Conservation (phyloP, 2,888 invertebrate genomes). For the Agrochola macilenta region DNA sequence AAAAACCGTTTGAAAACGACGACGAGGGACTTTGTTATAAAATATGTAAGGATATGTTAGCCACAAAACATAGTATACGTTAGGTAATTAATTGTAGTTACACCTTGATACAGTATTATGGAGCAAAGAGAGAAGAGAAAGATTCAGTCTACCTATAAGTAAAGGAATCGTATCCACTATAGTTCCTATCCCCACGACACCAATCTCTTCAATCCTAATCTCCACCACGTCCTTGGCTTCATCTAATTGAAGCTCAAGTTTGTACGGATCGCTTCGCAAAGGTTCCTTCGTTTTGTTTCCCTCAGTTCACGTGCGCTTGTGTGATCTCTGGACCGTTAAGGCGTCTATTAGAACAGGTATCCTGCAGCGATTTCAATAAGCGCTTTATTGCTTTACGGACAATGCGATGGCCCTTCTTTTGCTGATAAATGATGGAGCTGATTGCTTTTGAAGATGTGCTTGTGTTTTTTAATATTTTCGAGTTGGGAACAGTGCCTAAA, state of each 20-base stretch:
- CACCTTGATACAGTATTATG: not conserved
- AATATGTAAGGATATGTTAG: too few species aligned
- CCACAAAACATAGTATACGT: not conserved
- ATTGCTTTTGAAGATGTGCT: constrained; percentile 50
- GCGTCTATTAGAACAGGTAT: constrained; percentile 60
- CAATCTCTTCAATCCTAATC: constrained; percentile 29
- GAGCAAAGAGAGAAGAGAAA: too few species aligned
- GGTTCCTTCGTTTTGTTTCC: constrained; percentile 62
- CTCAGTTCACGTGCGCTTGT: constrained; percentile 45
- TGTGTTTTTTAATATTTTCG: constrained; percentile 37
- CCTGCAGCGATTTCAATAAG: constrained; percentile 71
- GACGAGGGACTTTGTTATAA: too few species aligned
- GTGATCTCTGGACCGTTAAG: constrained; percentile 60
- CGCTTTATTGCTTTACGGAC: constrained; percentile 66
- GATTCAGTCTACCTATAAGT: not conserved
- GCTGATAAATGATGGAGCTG: constrained; percentile 43
- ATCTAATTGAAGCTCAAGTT: constrained; percentile 64
- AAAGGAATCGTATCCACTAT: not conserved
- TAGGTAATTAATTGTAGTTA: not conserved
- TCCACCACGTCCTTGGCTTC: constrained; percentile 22
- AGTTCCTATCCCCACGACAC: not conserved
- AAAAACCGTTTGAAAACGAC: too few species aligned
- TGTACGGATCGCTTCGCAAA: constrained; percentile 57
- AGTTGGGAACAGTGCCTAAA: not conserved
- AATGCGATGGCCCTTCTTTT: constrained; percentile 53